Percentiles rank a stretch among this genome's conserved stretches.
Evolutionary conservation across 2,113 vertebrate species (phyloP).

Genomic region (Probosciger aterrimus): DNA sequence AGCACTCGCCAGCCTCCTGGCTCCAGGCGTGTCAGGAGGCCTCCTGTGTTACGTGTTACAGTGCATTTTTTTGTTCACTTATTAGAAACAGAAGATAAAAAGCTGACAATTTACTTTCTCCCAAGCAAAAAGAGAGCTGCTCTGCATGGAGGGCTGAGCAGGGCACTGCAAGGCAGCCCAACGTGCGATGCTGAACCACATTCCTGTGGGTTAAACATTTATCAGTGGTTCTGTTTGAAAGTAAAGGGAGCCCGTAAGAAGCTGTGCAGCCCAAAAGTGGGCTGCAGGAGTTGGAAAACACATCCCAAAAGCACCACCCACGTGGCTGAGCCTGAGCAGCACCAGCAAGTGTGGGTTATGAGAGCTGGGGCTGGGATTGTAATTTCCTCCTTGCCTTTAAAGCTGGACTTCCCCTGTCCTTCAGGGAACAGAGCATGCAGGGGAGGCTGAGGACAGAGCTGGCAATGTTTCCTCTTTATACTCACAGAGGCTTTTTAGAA

Average conservation of each 20-base stretch:
- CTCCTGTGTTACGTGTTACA: neutral
- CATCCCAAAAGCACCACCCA: neutral
- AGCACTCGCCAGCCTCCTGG: neutral
- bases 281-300: neutral
- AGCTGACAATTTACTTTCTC: neutral
- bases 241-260: neutral
- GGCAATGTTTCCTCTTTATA: neutral
- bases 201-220: neutral
- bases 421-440: neutral
- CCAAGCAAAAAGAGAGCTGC: neutral
- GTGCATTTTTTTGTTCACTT: neutral
- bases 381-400: neutral
- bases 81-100: neutral
- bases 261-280: neutral
- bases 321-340: neutral
- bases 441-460: neutral
- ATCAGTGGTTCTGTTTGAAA: neutral
- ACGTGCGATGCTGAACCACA: fast-evolving
- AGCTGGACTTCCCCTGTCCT: neutral
- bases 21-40: neutral
- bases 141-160: neutral
- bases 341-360: neutral
- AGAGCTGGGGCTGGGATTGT: neutral
- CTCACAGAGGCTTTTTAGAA: neutral
- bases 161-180: neutral